These are phyloP conservation scores for Allolobophora icterica DNA, from an alignment of 2,888 invertebrate species.

Conservation along the genomic window DNA sequence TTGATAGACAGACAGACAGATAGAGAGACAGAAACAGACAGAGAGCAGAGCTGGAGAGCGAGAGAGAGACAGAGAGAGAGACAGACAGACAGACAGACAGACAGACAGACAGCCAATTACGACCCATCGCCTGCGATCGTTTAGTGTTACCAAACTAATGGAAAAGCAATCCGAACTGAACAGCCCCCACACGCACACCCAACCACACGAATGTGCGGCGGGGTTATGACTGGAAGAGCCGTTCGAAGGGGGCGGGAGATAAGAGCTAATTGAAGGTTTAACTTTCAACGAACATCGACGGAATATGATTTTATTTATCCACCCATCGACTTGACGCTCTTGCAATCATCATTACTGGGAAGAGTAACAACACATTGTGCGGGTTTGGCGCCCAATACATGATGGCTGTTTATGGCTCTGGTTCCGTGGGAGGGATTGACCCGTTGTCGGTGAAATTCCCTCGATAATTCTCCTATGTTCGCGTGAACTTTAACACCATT, in stretches of 20 bases:
- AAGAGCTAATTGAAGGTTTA: neutral
- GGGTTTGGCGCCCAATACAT: neutral
- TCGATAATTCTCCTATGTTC: too few relatives aligned
- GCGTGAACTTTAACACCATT: too few relatives aligned
- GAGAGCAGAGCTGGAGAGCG: too few relatives aligned
- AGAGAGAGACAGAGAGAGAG: too few relatives aligned
- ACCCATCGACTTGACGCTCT: neutral
- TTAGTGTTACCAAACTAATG: neutral
- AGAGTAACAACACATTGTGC: neutral
- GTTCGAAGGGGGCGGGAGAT: neutral
- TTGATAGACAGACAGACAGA: neutral
- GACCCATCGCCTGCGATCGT: neutral
- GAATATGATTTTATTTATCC: neutral
- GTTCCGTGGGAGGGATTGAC: too few relatives aligned
- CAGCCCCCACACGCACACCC: neutral
- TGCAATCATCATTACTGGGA: neutral
- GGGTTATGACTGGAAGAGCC: neutral
- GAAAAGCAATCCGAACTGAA: neutral
- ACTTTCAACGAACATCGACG: too few relatives aligned
- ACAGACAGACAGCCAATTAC: neutral
- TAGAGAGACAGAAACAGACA: too few relatives aligned
- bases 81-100: too few relatives aligned
- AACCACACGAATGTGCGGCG: neutral
- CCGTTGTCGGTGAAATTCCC: too few relatives aligned
- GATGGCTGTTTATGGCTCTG: neutral